These are phyloP conservation scores for Perca fluviatilis DNA, from an alignment of 2,113 vertebrate species.

Conservation along the genomic window DNA sequence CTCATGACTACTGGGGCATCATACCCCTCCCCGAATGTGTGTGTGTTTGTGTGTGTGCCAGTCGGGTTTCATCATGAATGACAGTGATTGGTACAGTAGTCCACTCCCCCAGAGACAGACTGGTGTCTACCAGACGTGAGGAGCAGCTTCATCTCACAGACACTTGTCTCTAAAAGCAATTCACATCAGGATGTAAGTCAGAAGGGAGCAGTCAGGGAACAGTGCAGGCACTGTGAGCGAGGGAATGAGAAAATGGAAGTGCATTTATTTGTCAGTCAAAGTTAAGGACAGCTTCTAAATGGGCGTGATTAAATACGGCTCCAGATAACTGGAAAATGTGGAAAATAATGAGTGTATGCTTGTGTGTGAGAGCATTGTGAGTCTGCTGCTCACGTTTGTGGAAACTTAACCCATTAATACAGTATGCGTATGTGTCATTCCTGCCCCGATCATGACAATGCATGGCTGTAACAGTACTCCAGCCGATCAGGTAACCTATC, in stretches of 20 bases:
- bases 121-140: conserved; percentile 25
- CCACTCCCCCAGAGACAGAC: conserved; percentile 36
- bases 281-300: conserved; percentile 69
- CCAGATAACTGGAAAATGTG: conserved; percentile 69
- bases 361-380: conserved; percentile 3
- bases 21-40: neutral
- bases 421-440: conserved; percentile 61
- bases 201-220: conserved; percentile 42
- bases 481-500: conserved; percentile 74
- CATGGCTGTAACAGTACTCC: conserved; percentile 72
- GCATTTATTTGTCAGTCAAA: conserved; percentile 78
- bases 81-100: conserved; percentile 57
- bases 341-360: conserved; percentile 64
- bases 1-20: neutral
- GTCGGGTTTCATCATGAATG: conserved; percentile 24
- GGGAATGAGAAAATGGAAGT: conserved; percentile 67
- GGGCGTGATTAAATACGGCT: conserved; percentile 63
- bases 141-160: conserved; percentile 48
- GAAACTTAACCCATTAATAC: conserved; percentile 76
- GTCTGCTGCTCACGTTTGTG: conserved; percentile 37
- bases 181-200: conserved; percentile 39
- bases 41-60: conserved; percentile 16
- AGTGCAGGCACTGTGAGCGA: conserved; percentile 66
- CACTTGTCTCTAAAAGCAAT: conserved; percentile 49
- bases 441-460: conserved; percentile 61